Conservation (phyloP, 92 coral and sea anemone species). For the Isaurus tuberculatus region DNA sequence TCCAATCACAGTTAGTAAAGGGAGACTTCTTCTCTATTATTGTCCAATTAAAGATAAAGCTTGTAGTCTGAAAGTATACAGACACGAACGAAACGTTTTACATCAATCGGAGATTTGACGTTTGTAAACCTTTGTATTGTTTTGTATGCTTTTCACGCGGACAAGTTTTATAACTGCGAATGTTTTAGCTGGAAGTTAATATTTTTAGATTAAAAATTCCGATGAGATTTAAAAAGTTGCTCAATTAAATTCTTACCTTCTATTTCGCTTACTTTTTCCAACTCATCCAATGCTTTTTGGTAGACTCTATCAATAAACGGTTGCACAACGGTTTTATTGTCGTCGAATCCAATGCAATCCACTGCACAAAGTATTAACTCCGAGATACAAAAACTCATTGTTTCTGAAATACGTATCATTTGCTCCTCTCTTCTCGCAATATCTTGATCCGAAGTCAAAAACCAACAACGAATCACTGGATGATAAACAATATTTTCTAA, state of each 20-base stretch:
- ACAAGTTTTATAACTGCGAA: too few relatives aligned
- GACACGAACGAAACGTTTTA: too few relatives aligned
- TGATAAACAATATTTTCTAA: slow-evolving; percentile 1
- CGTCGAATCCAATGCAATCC: slow-evolving; percentile 22
- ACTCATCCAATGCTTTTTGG: slow-evolving; percentile 47
- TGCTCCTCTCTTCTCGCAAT: not conserved
- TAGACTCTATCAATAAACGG: slow-evolving; percentile 65
- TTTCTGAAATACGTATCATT: not conserved
- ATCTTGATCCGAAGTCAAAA: slow-evolving; percentile 40
- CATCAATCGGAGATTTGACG: too few relatives aligned
- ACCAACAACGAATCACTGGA: slow-evolving; percentile 27
- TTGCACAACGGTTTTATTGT: slow-evolving; percentile 31
- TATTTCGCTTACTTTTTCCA: slow-evolving; percentile 18
- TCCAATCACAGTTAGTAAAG: too few relatives aligned
- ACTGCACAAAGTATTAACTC: slow-evolving; percentile 53
- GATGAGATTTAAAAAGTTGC: not conserved
- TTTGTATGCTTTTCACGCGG: too few relatives aligned
- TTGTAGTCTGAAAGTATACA: too few relatives aligned
- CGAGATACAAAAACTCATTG: slow-evolving; percentile 47
- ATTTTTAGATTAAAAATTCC: not conserved
- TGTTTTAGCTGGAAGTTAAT: too few relatives aligned
- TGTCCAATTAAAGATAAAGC: too few relatives aligned
- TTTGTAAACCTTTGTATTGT: too few relatives aligned
- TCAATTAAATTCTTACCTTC: slow-evolving; percentile 36
- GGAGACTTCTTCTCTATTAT: too few relatives aligned